Base-by-base conservation (phyloP, 2,888 invertebrate genomes). In the Drosophila eohydei region DNA sequence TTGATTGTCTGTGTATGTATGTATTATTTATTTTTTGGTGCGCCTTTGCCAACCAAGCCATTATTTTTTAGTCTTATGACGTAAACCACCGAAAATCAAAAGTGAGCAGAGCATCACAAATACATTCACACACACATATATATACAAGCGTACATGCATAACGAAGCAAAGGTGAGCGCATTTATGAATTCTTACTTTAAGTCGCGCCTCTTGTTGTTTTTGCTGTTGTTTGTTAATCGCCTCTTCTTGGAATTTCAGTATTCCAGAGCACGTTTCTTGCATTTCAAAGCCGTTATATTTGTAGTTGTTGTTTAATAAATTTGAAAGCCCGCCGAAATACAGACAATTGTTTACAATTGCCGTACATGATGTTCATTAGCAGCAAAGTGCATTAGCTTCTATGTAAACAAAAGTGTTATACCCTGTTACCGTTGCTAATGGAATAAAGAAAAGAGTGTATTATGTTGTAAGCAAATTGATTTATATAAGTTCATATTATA, bases 51-150 rank as follows among this genome's bases (percentile, higher is more conserved):
- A 74, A 81, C 78, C 78, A 84, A 86, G 86, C 84, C 88, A 88
- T 89, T 87, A 86, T 81, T 85, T 87, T 82, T 63, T 70, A 69
- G 90, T 80, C 87, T 87, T 88, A 89, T 89, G 89, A 89, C 89
- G 89, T 89, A 89, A 89, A 89, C 90, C 89, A 76, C 80, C 89
- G 50, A 83, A 83, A 86, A 84, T 84, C 79, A 84, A 87, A 87
- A 87, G 83, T 83, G 83, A 83, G 73, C 83, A 80, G 38, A 78
- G 76, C 78, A 80, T 88, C 89, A 87, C 64, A 84, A 59, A 81
- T 65, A 58, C 32, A n/a, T 1, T 44, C 28, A 61, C 16, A 48
- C 26, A 26, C 14, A 36, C 16, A 36, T 12, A 52, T 9, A 52
- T 12, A 36, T 21, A 46, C 14, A 28, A 40, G 12, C 30, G 12